A percentile compares a stretch with the other conserved stretches of the same genome.
These are phyloP conservation scores for Cynodonichthys magdalenae DNA, from an alignment of 2,797 vertebrate species.

Conservation along the genomic window DNA sequence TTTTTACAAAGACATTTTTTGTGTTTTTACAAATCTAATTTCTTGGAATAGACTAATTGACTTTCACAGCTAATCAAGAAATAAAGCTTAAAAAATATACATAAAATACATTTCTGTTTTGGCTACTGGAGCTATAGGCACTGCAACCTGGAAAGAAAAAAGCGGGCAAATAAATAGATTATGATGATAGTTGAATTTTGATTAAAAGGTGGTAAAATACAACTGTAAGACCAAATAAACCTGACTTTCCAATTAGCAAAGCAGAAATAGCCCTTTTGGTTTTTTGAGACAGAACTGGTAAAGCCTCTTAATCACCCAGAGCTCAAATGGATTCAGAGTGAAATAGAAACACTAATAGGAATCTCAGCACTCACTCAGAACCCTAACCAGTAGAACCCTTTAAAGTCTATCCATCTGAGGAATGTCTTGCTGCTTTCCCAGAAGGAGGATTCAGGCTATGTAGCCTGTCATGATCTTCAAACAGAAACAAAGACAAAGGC, in stretches of 20 bases:
- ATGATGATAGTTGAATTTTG: too few species aligned
- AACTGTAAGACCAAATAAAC: not conserved
- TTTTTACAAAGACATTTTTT: too few species aligned
- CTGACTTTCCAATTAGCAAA: constrained; percentile 25
- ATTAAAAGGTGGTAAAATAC: not conserved
- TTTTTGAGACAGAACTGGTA: constrained; percentile 8
- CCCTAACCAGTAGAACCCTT: constrained; percentile 47
- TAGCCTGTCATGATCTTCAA: constrained; percentile 70
- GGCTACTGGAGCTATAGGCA: too few species aligned
- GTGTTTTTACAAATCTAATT: too few species aligned
- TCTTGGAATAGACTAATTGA: too few species aligned
- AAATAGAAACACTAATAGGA: constrained; percentile 51
- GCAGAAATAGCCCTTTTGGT: constrained; percentile 6
- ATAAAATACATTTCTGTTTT: too few species aligned
- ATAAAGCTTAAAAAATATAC: too few species aligned
- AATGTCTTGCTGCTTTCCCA: constrained; percentile 69
- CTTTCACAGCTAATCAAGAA: too few species aligned
- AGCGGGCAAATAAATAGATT: too few species aligned
- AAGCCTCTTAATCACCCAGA: constrained; percentile 46
- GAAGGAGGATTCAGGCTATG: constrained; percentile 62
- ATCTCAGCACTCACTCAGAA: constrained; percentile 39
- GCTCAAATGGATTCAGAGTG: constrained; percentile 45
- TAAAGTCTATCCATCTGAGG: constrained; percentile 61
- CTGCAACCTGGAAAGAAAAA: too few species aligned
- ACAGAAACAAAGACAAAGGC: constrained; percentile 63